Conservation (phyloP, 2,113 vertebrate species). For the Penelope pileata region DNA sequence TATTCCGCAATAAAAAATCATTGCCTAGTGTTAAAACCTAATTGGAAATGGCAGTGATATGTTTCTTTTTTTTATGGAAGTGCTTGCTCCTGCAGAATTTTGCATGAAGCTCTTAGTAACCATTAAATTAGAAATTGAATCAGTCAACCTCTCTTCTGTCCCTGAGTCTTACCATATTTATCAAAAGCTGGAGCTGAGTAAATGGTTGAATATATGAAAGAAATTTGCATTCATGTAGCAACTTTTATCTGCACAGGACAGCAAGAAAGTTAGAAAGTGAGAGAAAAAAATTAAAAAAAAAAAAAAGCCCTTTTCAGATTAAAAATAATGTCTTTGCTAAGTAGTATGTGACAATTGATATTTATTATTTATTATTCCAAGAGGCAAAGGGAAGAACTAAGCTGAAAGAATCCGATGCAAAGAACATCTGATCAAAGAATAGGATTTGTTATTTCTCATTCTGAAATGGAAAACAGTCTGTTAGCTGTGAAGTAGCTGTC, state of each 20-base stretch:
- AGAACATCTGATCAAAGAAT: not conserved
- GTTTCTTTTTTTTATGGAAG: not conserved
- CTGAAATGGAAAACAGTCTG: not conserved
- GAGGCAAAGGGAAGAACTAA: not conserved
- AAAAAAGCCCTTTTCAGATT: not conserved
- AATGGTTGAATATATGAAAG: constrained; percentile 13
- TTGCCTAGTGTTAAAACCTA: not conserved
- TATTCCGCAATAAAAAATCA: not conserved
- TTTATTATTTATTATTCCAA: constrained; percentile 16
- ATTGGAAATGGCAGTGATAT: not conserved
- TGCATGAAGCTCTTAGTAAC: not conserved
- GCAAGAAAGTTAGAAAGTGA: not conserved
- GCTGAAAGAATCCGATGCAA: not conserved
- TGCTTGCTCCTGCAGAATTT: not conserved
- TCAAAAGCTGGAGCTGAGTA: constrained; percentile 19
- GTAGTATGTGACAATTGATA: not conserved
- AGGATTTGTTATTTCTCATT: not conserved
- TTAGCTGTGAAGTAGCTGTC: not conserved
- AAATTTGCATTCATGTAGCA: constrained; percentile 37
- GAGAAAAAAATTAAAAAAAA: not conserved
- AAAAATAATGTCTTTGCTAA: not conserved
- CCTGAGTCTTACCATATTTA: not conserved
- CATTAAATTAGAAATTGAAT: constrained; percentile 28
- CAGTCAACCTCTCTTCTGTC: not conserved
- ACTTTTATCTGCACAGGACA: not conserved